Evolutionary conservation across 2,888 invertebrate genomes (phyloP).

Genomic region (Thecophora atra): DNA sequence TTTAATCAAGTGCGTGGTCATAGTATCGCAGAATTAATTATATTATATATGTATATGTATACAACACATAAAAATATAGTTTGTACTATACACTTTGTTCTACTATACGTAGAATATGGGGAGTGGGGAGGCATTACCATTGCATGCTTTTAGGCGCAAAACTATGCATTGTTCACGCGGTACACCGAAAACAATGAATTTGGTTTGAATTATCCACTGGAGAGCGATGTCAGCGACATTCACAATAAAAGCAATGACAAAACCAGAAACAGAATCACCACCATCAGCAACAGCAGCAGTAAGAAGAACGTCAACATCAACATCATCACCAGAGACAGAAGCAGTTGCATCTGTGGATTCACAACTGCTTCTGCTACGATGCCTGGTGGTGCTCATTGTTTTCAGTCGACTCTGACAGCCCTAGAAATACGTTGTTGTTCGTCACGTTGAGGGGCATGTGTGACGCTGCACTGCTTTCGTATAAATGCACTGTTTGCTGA

Average conservation of each 20-base stretch:
- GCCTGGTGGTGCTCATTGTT: constrained; percentile 25
- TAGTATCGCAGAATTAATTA: too few species aligned
- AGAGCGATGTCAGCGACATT: constrained; percentile 17
- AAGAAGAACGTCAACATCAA: not conserved
- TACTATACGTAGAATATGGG: not conserved
- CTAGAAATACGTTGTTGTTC: constrained; percentile 8
- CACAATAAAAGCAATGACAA: constrained; percentile 2
- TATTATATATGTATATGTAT: not conserved
- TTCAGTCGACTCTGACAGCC: constrained; percentile 14
- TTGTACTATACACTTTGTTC: not conserved
- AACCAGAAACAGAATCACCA: not conserved
- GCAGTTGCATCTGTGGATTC: not conserved
- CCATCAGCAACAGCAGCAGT: not conserved
- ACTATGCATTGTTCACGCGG: constrained; percentile 3
- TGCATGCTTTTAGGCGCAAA: constrained; percentile 28
- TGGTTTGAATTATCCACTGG: constrained; percentile 29
- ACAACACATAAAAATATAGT: not conserved
- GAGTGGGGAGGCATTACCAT: not conserved
- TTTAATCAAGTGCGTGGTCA: too few species aligned
- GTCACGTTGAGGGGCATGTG: not conserved
- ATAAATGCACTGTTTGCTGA: not conserved
- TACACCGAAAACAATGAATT: constrained; percentile 22
- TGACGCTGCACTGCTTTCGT: not conserved
- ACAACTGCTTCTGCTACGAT: not conserved
- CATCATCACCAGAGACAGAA: not conserved